A percentile compares a stretch with the other conserved stretches of the same genome.
Evolutionary conservation across 2,113 vertebrate genomes (phyloP).

Genomic region (Isurus oxyrinchus): DNA sequence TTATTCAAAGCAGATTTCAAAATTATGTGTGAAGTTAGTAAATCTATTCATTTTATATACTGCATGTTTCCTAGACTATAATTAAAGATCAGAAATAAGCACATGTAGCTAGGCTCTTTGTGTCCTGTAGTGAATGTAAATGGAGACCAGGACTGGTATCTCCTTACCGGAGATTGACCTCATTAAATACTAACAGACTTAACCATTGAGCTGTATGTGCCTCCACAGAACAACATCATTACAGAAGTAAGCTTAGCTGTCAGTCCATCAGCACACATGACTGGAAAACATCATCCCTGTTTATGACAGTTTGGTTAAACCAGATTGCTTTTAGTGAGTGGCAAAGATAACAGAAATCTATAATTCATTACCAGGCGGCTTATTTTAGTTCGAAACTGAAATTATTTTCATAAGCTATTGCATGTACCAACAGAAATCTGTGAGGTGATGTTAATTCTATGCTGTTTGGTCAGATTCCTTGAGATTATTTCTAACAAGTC

Average conservation of each 20-base stretch:
- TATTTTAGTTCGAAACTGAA: slow-evolving; percentile 26
- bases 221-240: slow-evolving; percentile 29
- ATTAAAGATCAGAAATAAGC: slow-evolving; percentile 18
- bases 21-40: background rate
- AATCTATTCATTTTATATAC: background rate
- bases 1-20: background rate
- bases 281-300: slow-evolving; percentile 30
- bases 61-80: background rate
- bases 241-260: slow-evolving; percentile 24
- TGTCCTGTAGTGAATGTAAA: slow-evolving; percentile 31
- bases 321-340: slow-evolving; percentile 24
- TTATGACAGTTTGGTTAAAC: slow-evolving; percentile 34
- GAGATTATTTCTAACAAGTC: background rate
- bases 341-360: slow-evolving; percentile 27
- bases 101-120: background rate
- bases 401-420: slow-evolving; percentile 22
- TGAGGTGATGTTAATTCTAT: background rate
- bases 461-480: background rate
- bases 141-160: slow-evolving; percentile 28
- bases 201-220: background rate
- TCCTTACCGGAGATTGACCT: slow-evolving; percentile 35
- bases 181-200: slow-evolving; percentile 34
- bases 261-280: slow-evolving; percentile 33
- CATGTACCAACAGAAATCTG: background rate
- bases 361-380: slow-evolving; percentile 16